These are phyloP conservation scores for Epinotia nisella DNA, from an alignment of 2,888 invertebrate species.

Conservation along the genomic window DNA sequence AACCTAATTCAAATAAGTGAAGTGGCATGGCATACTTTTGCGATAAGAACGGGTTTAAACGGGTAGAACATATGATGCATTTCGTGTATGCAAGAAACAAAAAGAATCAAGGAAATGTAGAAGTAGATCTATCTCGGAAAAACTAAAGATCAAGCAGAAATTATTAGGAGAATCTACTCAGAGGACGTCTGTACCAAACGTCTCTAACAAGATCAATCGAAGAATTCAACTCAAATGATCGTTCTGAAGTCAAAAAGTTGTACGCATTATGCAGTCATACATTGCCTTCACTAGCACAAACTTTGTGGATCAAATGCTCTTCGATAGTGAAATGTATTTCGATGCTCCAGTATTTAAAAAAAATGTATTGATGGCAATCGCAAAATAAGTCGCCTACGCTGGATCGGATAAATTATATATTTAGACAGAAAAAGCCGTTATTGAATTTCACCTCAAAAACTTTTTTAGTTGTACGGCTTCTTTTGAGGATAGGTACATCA, in stretches of 20 bases:
- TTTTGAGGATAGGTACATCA: neutral
- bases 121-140: neutral
- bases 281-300: neutral
- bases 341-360: neutral
- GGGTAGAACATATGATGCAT: too few species aligned
- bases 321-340: neutral
- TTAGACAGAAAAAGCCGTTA: neutral
- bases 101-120: neutral
- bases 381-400: neutral
- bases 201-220: neutral
- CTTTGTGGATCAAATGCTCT: neutral
- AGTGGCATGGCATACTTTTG: too few species aligned
- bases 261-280: neutral
- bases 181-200: neutral
- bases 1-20: too few species aligned
- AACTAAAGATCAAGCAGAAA: neutral
- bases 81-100: neutral
- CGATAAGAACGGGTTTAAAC: too few species aligned
- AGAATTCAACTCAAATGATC: neutral
- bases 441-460: neutral
- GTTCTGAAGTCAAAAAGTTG: neutral
- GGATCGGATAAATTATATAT: neutral
- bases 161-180: neutral
- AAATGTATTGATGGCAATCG: neutral
- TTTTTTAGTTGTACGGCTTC: neutral